Percentiles rank a stretch among this genome's conserved stretches.
These are phyloP conservation scores for Umimayanthus chanpuru DNA, from an alignment of 92 coral and sea anemone species.

Conservation along the genomic window DNA sequence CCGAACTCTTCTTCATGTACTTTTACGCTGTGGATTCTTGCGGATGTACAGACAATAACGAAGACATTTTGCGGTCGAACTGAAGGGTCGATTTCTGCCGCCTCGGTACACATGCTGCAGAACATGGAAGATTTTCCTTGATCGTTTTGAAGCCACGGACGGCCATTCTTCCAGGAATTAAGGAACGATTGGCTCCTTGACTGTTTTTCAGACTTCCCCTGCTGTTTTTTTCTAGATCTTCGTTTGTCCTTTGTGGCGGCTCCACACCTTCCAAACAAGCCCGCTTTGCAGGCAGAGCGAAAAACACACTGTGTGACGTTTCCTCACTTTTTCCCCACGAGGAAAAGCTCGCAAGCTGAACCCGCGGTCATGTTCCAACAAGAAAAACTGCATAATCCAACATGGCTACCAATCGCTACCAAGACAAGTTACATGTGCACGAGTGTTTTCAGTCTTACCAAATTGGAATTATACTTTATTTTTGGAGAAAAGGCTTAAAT, in stretches of 20 bases:
- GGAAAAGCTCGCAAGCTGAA: background rate
- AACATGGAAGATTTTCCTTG: background rate
- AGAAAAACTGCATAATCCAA: background rate
- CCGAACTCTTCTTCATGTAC: too few species aligned
- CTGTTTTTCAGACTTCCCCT: constrained; percentile 5
- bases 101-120: too few species aligned
- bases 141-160: constrained; percentile 12
- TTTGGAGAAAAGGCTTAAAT: too few species aligned
- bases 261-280: constrained; percentile 10
- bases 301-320: background rate
- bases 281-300: too few species aligned
- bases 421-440: background rate
- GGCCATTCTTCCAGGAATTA: constrained; percentile 8
- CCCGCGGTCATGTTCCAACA: background rate
- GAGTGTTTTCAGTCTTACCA: background rate
- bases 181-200: constrained; percentile 22
- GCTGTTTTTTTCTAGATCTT: constrained; percentile 18
- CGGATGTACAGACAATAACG: background rate
- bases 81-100: constrained; percentile 15
- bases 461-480: too few species aligned
- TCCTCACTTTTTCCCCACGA: background rate
- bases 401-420: background rate
- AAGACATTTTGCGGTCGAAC: constrained; percentile 16
- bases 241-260: constrained; percentile 15
- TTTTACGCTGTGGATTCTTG: background rate